phyloP scores from a whole-genome alignment of 2,113 vertebrate species.

The Pelecanoides urinatrix region DNA sequence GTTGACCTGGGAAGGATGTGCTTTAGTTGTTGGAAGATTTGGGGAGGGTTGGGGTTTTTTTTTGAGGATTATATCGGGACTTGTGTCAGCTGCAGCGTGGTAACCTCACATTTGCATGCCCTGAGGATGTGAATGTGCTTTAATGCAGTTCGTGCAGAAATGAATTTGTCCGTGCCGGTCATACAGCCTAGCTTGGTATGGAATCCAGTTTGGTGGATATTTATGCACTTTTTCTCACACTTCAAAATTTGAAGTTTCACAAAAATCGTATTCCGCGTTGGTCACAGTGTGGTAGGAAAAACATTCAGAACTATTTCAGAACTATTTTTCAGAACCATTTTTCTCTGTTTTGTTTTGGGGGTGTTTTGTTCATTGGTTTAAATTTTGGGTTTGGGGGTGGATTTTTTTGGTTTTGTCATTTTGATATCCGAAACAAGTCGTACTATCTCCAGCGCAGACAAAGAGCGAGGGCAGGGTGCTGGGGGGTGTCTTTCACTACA shows the following conservation, averaged over 20 bases:
- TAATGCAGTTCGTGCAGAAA: neutral
- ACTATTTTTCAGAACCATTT: neutral
- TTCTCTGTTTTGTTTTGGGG: neutral
- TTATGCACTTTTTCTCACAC: neutral
- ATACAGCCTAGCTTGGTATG: neutral
- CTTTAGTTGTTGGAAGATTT: neutral
- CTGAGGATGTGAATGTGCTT: constrained; percentile 39
- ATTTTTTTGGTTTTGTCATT: neutral
- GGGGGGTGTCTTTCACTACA: neutral
- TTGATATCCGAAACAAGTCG: neutral
- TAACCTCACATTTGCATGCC: constrained; percentile 39
- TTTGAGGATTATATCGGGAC: neutral
- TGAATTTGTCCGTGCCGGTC: neutral
- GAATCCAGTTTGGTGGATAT: constrained; percentile 6
- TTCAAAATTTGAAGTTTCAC: neutral
- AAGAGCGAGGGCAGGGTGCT: neutral
- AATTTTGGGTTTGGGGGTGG: neutral
- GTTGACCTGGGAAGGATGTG: neutral
- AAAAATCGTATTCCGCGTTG: neutral
- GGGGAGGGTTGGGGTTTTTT: neutral
- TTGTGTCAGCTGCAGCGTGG: constrained; percentile 16
- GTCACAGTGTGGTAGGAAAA: neutral
- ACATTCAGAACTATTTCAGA: neutral
- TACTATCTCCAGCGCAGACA: neutral
- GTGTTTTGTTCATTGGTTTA: neutral